Percentiles rank a stretch among this genome's conserved stretches.
phyloP scores from a whole-genome alignment of 2,113 vertebrate genomes.

The Gallinago paraguaiae region DNA sequence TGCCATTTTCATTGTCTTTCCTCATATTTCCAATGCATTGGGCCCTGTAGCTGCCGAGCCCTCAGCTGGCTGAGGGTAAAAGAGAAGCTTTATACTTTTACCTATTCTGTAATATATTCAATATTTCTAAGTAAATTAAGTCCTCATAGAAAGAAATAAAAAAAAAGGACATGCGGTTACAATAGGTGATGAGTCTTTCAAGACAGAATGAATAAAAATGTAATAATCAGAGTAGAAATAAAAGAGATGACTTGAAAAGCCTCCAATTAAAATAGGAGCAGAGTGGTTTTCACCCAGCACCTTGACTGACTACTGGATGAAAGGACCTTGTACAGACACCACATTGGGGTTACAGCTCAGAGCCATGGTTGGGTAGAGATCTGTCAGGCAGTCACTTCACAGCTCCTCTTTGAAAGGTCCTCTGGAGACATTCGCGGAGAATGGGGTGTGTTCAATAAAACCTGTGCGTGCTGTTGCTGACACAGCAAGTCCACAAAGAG shows the following conservation, averaged over 20 bases:
- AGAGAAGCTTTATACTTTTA: background rate
- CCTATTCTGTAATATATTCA: background rate
- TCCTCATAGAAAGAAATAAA: background rate
- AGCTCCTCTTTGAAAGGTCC: background rate
- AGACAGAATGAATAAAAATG: background rate
- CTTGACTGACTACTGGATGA: background rate
- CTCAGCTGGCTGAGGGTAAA: background rate
- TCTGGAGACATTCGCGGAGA: background rate
- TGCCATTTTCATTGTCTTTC: background rate
- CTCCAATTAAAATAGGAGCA: background rate
- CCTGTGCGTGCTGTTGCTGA: background rate
- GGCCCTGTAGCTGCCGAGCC: background rate
- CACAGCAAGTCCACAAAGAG: background rate
- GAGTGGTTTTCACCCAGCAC: background rate
- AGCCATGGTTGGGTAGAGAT: background rate
- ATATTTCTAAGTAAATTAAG: background rate
- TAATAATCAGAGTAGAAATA: background rate
- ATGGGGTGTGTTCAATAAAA: background rate
- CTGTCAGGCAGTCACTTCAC: background rate
- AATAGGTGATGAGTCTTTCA: background rate
- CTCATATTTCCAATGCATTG: accelerated
- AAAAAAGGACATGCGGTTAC: background rate
- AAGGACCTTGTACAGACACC: background rate
- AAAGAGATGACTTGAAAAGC: background rate
- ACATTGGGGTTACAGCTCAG: background rate